phyloP scores from a whole-genome alignment of 2,797 vertebrate genomes.

The Lagodon rhomboides region DNA sequence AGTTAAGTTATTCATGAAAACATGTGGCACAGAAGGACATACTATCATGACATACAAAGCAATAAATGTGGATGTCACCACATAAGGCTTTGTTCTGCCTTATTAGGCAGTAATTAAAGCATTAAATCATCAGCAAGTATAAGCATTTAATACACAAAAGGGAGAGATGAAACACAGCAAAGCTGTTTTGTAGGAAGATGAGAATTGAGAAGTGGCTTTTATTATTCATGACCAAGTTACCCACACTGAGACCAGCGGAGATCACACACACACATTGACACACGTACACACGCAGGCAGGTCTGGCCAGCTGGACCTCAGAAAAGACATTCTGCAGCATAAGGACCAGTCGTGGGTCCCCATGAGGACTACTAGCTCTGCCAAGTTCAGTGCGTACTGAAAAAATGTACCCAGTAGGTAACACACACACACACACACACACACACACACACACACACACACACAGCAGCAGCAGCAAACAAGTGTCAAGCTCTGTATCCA shows the following conservation, averaged over 20 bases:
- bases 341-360: too few species aligned
- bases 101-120: not conserved
- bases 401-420: conserved; percentile 22
- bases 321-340: too few species aligned
- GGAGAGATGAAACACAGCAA: not conserved
- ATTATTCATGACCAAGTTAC: conserved; percentile 33
- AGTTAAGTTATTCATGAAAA: not conserved
- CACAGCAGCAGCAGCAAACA: not conserved
- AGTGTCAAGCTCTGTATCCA: not conserved
- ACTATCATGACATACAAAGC: not conserved
- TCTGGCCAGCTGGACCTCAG: too few species aligned
- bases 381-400: not conserved
- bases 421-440: not conserved
- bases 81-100: not conserved
- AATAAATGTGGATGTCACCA: not conserved
- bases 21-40: not conserved
- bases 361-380: too few species aligned
- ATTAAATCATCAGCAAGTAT: not conserved
- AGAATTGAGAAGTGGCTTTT: conserved; percentile 26
- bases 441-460: not conserved
- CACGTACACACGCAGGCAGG: not conserved
- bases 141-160: not conserved
- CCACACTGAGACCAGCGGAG: conserved; percentile 25
- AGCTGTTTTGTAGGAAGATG: conserved; percentile 2
- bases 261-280: conserved; percentile 1